These are phyloP conservation scores for Pyrocoelia pectoralis DNA, from an alignment of 2,888 invertebrate genomes.

Conservation along the genomic window DNA sequence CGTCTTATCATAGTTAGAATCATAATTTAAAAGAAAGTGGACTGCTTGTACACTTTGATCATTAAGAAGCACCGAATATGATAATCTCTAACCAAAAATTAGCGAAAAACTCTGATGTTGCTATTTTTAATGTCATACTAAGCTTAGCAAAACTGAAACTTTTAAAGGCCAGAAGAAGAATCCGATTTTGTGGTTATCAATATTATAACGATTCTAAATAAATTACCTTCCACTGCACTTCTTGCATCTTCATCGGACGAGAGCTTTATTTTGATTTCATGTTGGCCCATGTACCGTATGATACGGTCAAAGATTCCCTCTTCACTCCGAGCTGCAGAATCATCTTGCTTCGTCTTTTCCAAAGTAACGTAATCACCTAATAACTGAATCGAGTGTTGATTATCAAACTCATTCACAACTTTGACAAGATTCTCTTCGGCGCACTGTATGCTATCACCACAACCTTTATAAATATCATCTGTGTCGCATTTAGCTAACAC, in stretches of 20 bases:
- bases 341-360: conserved; percentile 55
- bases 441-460: conserved; percentile 52
- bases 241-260: conserved; percentile 55
- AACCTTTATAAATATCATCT: conserved; percentile 43
- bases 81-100: too few species aligned
- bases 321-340: conserved; percentile 45
- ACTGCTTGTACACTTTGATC: too few species aligned
- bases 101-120: too few species aligned
- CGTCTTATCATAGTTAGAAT: too few species aligned
- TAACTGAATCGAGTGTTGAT: conserved; percentile 56
- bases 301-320: conserved; percentile 59
- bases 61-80: too few species aligned
- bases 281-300: conserved; percentile 60
- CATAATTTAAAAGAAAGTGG: too few species aligned
- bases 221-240: conserved; percentile 43
- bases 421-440: conserved; percentile 60
- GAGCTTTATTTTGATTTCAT: conserved; percentile 60
- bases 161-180: too few species aligned
- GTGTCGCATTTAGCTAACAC: conserved; percentile 43
- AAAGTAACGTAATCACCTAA: conserved; percentile 56
- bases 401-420: conserved; percentile 61
- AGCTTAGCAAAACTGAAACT: too few species aligned
- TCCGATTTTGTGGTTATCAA: too few species aligned
- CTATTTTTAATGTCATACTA: too few species aligned
- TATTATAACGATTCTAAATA: too few species aligned